Evolutionary conservation across 2,797 vertebrate genomes (phyloP), one percentile per base, ranked within the genome.

Genomic region (Sebastes wilsoni): DNA sequence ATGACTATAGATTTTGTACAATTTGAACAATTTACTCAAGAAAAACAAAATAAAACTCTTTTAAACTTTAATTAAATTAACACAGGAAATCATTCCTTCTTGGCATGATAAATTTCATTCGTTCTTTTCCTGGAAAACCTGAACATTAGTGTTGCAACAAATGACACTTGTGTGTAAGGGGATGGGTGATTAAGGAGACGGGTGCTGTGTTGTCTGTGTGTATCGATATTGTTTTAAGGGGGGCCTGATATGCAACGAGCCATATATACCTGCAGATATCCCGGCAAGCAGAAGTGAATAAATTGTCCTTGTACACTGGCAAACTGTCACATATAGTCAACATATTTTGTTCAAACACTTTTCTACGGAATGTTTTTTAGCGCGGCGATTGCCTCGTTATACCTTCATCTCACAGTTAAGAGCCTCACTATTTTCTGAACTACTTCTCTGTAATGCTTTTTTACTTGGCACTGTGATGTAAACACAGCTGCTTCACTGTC

Each of bases 21-120:
- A 90, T 94, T 94, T 93, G 88, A 94, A 93, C 90, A 93, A 93
- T 92, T 94, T 81, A 91, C 82, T 91, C 87, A 87, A 88, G 79
- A 87, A 77, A 73, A 87, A 73, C 34, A 90, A 93, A 88, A 84
- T 74, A 91, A 89, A 94, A 89, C 85, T 91, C 77, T 84, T 77
- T 87, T 30, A 69, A 87, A 80, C 61, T 78, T 78, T 67, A 90
- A 88, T 93, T 91, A 93, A 91, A 86, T 92, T 88, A 92, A 90
- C 87, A 89, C 8, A 86, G 61, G 81, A 89, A 92, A 91, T 88
- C 65, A 88, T 81, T 93, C 72, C 70, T 88, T 89, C 85, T 88
- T 90, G 88, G 85, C 83, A 82, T 89, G 76, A 84, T 83, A 75
- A 36, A 81, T 83, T 78, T 90, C 58, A 82, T 64, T 88, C 42